Evolutionary conservation across 2,888 invertebrate species (phyloP).

Genomic region (Nezara viridula): DNA sequence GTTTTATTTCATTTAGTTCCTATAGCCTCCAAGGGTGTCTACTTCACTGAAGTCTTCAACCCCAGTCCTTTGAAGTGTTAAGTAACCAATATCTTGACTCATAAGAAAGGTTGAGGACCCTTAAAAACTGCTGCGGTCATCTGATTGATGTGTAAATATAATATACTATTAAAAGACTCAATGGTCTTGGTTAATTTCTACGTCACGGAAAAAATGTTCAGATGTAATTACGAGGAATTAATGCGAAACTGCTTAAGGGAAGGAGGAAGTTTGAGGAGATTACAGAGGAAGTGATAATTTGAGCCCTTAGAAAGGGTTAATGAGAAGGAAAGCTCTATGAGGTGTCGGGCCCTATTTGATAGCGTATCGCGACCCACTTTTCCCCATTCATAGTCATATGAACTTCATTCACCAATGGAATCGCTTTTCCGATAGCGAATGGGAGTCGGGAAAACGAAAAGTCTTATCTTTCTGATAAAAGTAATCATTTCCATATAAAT

Average conservation of each 20-base stretch:
- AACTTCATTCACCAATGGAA: neutral
- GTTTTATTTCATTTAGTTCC: too few species aligned
- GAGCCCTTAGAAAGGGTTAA: neutral
- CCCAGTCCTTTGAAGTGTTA: neutral
- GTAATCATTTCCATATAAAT: too few species aligned
- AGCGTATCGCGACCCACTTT: neutral
- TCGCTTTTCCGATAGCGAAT: conserved; percentile 15
- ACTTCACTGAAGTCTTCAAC: neutral
- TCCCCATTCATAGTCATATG: neutral
- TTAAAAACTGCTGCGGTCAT: neutral
- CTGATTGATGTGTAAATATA: neutral
- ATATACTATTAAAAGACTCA: neutral
- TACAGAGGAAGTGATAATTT: neutral
- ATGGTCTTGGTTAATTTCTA: neutral
- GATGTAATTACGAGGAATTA: neutral
- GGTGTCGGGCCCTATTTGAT: neutral
- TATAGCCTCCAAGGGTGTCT: neutral
- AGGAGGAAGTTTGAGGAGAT: neutral
- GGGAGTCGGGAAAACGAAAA: neutral
- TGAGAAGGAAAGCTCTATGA: neutral
- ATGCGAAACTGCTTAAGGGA: neutral
- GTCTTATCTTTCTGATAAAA: neutral
- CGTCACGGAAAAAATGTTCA: neutral
- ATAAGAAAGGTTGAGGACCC: neutral
- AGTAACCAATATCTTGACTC: neutral